phyloP scores from a whole-genome alignment of 2,797 vertebrate genomes.

The Gymnopithys bicolor region DNA sequence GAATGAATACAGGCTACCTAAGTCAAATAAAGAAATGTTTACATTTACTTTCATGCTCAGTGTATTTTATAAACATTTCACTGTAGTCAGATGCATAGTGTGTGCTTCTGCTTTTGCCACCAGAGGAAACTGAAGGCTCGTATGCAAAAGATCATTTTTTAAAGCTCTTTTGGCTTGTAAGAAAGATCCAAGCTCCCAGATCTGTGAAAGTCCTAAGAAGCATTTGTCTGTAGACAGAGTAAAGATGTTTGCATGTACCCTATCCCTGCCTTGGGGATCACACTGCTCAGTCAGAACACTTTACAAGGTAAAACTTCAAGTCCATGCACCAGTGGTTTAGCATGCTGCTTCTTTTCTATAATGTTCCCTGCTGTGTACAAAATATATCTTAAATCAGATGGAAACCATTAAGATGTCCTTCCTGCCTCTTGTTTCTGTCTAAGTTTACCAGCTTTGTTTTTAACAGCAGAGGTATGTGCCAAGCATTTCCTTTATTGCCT shows the following conservation, averaged over 20 bases:
- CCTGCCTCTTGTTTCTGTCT: neutral
- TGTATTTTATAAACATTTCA: neutral
- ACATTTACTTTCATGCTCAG: neutral
- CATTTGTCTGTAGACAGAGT: neutral
- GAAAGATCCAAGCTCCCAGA: neutral
- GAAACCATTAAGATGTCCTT: neutral
- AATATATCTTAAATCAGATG: neutral
- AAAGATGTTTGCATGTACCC: neutral
- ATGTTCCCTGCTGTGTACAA: neutral
- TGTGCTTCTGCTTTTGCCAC: neutral
- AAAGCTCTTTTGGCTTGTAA: neutral
- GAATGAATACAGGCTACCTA: neutral
- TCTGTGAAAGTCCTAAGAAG: neutral
- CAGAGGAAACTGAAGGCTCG: neutral
- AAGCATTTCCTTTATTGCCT: neutral
- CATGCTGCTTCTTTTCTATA: neutral
- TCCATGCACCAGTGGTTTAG: neutral
- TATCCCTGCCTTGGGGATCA: neutral
- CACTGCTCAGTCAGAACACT: accelerated
- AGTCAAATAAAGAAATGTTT: neutral
- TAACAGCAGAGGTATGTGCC: neutral
- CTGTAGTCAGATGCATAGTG: neutral
- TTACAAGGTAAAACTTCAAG: neutral
- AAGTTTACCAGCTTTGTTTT: neutral
- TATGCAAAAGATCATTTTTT: neutral